A percentile compares a stretch with the other conserved stretches of the same genome.
phyloP scores from a whole-genome alignment of 92 coral and sea anemone genomes.

The Heteractis magnifica region DNA sequence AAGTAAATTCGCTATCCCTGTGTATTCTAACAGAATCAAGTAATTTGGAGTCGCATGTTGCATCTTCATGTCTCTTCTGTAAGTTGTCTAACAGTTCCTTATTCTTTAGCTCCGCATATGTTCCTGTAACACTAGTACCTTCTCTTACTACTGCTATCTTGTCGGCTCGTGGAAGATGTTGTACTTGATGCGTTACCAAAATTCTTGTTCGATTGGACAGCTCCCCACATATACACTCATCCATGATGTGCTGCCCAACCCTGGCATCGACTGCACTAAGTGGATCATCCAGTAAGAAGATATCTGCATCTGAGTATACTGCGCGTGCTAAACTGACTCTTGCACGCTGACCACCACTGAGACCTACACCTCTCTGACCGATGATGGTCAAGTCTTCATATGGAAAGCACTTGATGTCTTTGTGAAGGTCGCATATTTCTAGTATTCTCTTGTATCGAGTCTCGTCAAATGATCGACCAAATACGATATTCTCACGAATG shows the following conservation, averaged over 20 bases:
- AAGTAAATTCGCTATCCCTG: too few relatives aligned
- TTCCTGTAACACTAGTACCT: background rate
- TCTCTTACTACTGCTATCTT: background rate
- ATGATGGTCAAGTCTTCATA: background rate
- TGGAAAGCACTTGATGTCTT: background rate
- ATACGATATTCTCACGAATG: constrained; percentile 1
- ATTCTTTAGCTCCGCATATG: background rate
- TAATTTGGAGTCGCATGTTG: background rate
- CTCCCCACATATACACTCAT: constrained; percentile 4
- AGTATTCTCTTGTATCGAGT: background rate
- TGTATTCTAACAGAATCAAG: too few relatives aligned
- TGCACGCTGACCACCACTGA: constrained; percentile 7
- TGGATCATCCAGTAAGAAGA: constrained; percentile 5
- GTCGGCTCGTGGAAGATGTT: constrained; percentile 5
- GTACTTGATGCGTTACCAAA: constrained; percentile 2
- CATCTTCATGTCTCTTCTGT: background rate
- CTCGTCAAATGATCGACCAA: background rate
- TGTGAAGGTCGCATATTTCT: background rate
- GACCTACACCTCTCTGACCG: constrained; percentile 8
- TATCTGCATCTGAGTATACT: background rate
- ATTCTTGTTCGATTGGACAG: background rate
- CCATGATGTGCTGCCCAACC: constrained; percentile 3
- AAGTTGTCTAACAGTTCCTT: background rate
- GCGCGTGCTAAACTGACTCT: constrained; percentile 2
- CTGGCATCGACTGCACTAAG: constrained; percentile 3